Evolutionary conservation across 2,888 invertebrate species (phyloP), one percentile per base, ranked within the genome.

Genomic region (Portevinia maculata): DNA sequence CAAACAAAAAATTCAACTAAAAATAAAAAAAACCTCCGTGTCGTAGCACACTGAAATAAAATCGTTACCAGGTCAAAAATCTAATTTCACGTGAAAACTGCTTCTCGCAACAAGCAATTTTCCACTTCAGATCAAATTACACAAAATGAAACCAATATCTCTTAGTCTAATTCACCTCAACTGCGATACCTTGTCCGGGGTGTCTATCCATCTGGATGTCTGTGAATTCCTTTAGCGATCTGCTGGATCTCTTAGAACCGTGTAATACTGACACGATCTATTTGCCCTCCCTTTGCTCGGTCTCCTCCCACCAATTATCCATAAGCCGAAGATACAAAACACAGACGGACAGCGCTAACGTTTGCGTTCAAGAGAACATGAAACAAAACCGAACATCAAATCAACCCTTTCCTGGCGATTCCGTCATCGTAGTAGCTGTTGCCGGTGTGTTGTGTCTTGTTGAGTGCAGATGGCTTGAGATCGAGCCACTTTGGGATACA

Each of bases 61-160:
- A 73, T 83, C 83, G 78, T 83, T 83, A 83, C 83, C 71, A 83
- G 62, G 78, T 78, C 67, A 67, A 57, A 76, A 73, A 57, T 57
- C 53, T 78, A 78, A 83, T 83, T 83, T 78, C 83, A 78, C 71
- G 52, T 67, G 67, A 65, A 81, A 65, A 76, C 67, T 34, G 53
- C 19, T 44, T 44, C 44, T 15, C 44, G 21, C 76, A 83, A 83
- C 78, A 73, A 76, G 78, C 73, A 78, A 83, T 83, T 83, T 83
- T 78, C 83, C 83, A 83, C 83, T 83, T 83, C 71, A 71, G 83
- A 83, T 83, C 83, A 83, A 83, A 83, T 83, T 83, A 83, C 83
- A 83, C 71, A 73, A 83, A 83, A 83, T 83, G 83, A 83, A 83
- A 78, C 83, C 83, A 83, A 83, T 83, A 83, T 83, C 83, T 83